Conservation (phyloP, 2,113 vertebrate species). For the Chaetodon auriga region DNA sequence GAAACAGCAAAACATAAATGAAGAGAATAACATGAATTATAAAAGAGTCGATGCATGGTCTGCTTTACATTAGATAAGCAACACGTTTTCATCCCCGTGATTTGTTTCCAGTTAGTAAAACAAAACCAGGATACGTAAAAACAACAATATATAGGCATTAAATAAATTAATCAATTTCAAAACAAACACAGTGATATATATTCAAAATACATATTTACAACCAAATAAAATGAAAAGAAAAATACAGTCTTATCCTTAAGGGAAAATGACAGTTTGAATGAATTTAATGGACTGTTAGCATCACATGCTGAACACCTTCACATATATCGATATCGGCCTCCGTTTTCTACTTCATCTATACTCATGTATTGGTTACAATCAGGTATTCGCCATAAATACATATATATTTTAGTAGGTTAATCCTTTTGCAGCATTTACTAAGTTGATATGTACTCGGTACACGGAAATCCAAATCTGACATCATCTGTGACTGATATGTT, state of each 20-base stretch:
- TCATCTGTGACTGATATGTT: slow-evolving; percentile 80
- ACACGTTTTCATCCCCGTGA: slow-evolving; percentile 55
- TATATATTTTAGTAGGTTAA: slow-evolving; percentile 48
- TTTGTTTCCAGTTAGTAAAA: slow-evolving; percentile 79
- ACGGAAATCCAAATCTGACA: slow-evolving; percentile 79
- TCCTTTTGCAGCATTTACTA: slow-evolving; percentile 79
- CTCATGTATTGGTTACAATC: slow-evolving; percentile 42
- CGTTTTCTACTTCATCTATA: slow-evolving; percentile 3
- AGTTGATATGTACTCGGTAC: slow-evolving; percentile 81
- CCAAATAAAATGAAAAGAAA: slow-evolving; percentile 59
- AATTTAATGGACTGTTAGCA: slow-evolving; percentile 54
- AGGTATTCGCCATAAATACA: slow-evolving; percentile 41
- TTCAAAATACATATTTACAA: slow-evolving; percentile 86
- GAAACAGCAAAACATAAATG: slow-evolving; percentile 63
- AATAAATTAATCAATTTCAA: slow-evolving; percentile 87
- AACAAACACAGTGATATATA: slow-evolving; percentile 81
- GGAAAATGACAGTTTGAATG: slow-evolving; percentile 44
- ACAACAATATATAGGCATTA: slow-evolving; percentile 82
- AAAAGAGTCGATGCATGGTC: slow-evolving; percentile 49
- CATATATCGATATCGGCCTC: slow-evolving; percentile 17
- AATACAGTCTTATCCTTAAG: slow-evolving; percentile 48
- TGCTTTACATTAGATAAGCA: slow-evolving; percentile 60
- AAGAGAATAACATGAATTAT: slow-evolving; percentile 58
- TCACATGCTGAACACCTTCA: slow-evolving; percentile 54
- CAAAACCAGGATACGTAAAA: slow-evolving; percentile 71